Base-by-base conservation (phyloP, 2,888 invertebrate species). In the Sepioteuthis lessoniana region DNA sequence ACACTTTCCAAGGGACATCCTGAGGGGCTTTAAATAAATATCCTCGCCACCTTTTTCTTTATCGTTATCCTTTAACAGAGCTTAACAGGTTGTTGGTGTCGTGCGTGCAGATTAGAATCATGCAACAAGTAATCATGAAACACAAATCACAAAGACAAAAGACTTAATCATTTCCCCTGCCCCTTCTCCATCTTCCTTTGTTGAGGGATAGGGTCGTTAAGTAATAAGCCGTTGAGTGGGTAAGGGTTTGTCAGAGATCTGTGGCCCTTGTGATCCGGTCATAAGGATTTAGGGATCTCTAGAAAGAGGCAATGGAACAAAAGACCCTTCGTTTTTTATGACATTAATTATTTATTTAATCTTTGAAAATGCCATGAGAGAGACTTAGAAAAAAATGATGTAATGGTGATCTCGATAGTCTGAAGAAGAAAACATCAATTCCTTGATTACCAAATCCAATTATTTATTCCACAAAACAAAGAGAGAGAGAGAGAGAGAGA, bases 81-180 rank as follows among this genome's bases (percentile, higher is more conserved):
- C n/a, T 76, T 76, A 76, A 76, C 35, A 76, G n/a, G 76, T 76
- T 76, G 76, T n/a, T n/a, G 76, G 76, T 76, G 76, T n/a, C 76
- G 76, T 76, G 76, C n/a, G 76, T 35, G 16, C n/a, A 19, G 76
- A 76, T 76, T 76, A 76, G n/a, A n/a, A 4, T n/a, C n/a, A n/a
- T n/a, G n/a, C n/a, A 35, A 16, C n/a, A n/a, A 10, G n/a, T 35
- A 35, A 76, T 76, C n/a, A 19, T 16, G n/a, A 76, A n/a, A 76
- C 76, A n/a, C 76, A 76, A 35, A 76, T 35, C 76, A 76, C n/a
- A 16, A n/a, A 76, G n/a, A 76, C n/a, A 76, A 76, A 76, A 76
- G 13, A 35, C 16, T n/a, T n/a, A 35, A 16, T 76, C 76, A 16
- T 25, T n/a, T 76, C 16, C n/a, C 19, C 31, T 76, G 31, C n/a